Conservation (phyloP, 2,797 vertebrate genomes). For the Taenioides sp. region DNA sequence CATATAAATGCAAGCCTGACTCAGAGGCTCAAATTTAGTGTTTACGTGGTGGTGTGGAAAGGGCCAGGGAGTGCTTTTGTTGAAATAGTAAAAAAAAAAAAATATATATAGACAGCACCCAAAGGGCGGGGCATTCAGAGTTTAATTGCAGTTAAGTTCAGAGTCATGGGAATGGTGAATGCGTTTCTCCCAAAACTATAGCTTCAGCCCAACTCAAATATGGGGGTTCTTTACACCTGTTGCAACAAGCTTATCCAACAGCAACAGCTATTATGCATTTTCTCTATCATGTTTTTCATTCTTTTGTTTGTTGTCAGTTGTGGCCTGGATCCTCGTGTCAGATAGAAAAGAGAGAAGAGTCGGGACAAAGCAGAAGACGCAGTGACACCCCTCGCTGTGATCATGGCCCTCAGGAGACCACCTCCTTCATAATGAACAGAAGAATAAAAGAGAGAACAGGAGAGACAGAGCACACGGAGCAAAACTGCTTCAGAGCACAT, state of each 20-base stretch:
- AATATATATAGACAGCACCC: slow-evolving; percentile 20
- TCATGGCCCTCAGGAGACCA: slow-evolving; percentile 58
- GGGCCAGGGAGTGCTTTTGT: slow-evolving; percentile 37
- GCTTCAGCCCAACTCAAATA: neutral
- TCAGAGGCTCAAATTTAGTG: slow-evolving; percentile 49
- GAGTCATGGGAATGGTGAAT: slow-evolving; percentile 7
- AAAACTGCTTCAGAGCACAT: slow-evolving; percentile 50
- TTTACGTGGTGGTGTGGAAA: slow-evolving; percentile 56
- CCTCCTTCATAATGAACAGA: slow-evolving; percentile 65
- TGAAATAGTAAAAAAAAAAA: slow-evolving; percentile 24
- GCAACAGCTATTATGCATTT: too few relatives aligned
- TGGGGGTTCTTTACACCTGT: too few relatives aligned
- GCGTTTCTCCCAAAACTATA: neutral
- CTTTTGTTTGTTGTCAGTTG: slow-evolving; percentile 24
- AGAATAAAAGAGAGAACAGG: slow-evolving; percentile 50
- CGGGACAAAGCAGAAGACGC: slow-evolving; percentile 43
- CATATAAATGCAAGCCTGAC: slow-evolving; percentile 75
- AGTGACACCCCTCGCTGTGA: slow-evolving; percentile 57
- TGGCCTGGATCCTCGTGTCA: slow-evolving; percentile 35
- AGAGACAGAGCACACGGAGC: slow-evolving; percentile 41
- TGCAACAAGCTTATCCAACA: too few relatives aligned
- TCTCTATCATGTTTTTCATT: neutral
- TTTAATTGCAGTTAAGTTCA: slow-evolving; percentile 22
- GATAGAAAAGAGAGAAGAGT: slow-evolving; percentile 31
- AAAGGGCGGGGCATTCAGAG: slow-evolving; percentile 4